Base-by-base conservation (phyloP, 2,888 invertebrate species). In the Plemyria rubiginata region DNA sequence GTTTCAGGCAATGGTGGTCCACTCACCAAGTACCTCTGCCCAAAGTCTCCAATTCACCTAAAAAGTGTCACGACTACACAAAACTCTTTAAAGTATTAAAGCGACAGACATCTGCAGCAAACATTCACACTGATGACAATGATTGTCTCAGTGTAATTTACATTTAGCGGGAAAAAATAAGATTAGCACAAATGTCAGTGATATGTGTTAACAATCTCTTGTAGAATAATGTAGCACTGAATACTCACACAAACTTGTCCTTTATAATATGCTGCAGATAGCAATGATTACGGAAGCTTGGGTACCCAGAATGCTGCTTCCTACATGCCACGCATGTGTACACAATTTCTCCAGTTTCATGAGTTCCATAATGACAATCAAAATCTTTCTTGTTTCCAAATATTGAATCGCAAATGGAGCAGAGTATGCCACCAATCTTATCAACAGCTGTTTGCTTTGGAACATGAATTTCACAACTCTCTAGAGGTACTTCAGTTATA, bases 241-340 rank as follows among this genome's bases (percentile, higher is more conserved):
- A 49, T 16, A 53, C 93, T 88, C 73, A 94, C 94, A 89, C 93
- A 76, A 90, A 94, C 81, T 92, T 88, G 57, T 93, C 88, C 76
- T 94, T 94, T 16, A 88, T 88, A 46, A 94, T 93, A 77, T 94
- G 94, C 11, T 83, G 81, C 52, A 78, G 78, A 77, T 94, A 94
- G 81, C 94, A 94, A 80, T 94, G 94, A 32, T 94, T 94, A 58
- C 94, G 87, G 81, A 94, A 94, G 60, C 92, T 93, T 2, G 93
- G 88, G 77, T 94, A 94, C 57, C 90, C 90, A 40, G 86, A 81
- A 65, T 93, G 88, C 65, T 93, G 90, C 71, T 93, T 94, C 71
- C 86, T 86, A 77, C 94, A 94, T 65, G 88, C 88, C 7, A 94
- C 92, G 77, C 94, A 94, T 7, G 94, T 94, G 79, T 94, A 94